These are phyloP conservation scores for Uria aalge DNA, from an alignment of 2,113 vertebrate genomes.

Conservation along the genomic window DNA sequence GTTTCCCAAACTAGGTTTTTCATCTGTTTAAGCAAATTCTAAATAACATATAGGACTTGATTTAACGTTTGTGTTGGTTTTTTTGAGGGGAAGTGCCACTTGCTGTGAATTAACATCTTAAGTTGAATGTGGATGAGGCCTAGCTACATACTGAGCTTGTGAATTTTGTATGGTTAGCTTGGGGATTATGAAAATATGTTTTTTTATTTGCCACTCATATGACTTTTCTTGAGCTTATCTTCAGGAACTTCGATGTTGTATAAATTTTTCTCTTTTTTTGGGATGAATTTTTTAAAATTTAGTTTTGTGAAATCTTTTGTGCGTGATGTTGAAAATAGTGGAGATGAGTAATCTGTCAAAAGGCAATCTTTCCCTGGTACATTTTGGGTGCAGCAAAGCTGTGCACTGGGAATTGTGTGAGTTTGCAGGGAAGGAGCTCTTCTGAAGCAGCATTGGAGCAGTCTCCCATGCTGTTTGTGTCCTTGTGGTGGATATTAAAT, in stretches of 20 bases:
- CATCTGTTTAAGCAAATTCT: background rate
- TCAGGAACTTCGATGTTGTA: background rate
- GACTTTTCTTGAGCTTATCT: background rate
- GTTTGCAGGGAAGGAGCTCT: background rate
- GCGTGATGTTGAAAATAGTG: background rate
- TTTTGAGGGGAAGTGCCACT: background rate
- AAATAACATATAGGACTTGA: background rate
- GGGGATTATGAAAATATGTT: background rate
- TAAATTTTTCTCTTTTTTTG: background rate
- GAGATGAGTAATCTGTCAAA: background rate
- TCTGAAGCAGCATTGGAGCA: background rate
- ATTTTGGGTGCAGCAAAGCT: background rate
- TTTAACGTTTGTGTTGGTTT: background rate
- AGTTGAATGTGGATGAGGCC: background rate
- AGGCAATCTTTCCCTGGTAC: background rate
- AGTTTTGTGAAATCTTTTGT: background rate
- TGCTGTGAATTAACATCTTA: background rate
- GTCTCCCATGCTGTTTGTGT: background rate
- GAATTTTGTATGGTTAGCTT: background rate
- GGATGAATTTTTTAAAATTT: background rate
- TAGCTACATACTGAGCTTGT: background rate
- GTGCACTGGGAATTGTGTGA: rapidly evolving
- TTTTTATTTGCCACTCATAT: background rate
- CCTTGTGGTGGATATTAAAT: background rate
- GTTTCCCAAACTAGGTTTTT: background rate